Evolutionary conservation across 2,113 vertebrate species (phyloP).

Genomic region (Tor tambroides): DNA sequence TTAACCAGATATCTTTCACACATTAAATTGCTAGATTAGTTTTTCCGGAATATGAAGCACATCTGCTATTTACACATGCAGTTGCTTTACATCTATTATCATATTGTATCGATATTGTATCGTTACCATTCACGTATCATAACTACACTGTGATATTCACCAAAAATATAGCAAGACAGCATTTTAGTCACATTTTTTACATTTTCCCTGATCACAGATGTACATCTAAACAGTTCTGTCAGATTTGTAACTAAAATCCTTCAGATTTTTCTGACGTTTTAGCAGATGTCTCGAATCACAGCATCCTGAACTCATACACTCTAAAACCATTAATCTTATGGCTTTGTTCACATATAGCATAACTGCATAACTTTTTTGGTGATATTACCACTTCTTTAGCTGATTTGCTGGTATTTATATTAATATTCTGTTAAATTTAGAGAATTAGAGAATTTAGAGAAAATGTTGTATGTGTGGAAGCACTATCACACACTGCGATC

Average conservation of each 20-base stretch:
- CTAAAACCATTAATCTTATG: not conserved
- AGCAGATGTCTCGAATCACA: not conserved
- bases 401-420: not conserved
- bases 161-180: not conserved
- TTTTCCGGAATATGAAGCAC: not conserved
- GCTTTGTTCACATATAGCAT: not conserved
- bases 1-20: not conserved
- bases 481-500: not conserved
- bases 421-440: too few relatives aligned
- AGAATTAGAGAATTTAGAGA: too few relatives aligned
- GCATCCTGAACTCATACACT: not conserved
- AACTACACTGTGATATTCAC: not conserved
- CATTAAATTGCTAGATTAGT: not conserved
- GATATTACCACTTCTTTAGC: not conserved
- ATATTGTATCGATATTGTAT: too few relatives aligned
- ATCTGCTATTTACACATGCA: not conserved
- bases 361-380: not conserved
- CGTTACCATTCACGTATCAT: not conserved
- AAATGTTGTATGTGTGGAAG: too few relatives aligned
- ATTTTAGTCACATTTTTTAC: too few relatives aligned
- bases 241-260: conserved; percentile 1
- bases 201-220: not conserved
- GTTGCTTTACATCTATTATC: not conserved
- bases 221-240: not conserved
- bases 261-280: not conserved